These are phyloP conservation scores for Cheumatopsyche charites DNA, from an alignment of 1,140 invertebrate genomes.

Conservation along the genomic window DNA sequence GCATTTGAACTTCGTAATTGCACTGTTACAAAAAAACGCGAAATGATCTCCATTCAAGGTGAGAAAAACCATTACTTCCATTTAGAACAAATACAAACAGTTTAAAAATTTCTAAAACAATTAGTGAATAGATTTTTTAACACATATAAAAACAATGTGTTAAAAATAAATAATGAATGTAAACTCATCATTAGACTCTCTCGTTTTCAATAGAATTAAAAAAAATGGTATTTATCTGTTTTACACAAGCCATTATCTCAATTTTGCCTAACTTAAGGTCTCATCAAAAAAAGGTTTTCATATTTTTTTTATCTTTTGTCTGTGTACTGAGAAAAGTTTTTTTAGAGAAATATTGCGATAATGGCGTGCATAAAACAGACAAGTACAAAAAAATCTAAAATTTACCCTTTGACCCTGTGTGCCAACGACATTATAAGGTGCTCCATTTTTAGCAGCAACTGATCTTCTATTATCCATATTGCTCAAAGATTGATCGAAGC, in stretches of 20 bases:
- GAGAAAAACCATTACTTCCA: too few species aligned
- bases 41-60: slow-evolving; percentile 8
- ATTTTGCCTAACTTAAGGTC: too few species aligned
- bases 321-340: too few species aligned
- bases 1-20: too few species aligned
- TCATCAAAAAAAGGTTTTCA: too few species aligned
- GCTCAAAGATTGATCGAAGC: slow-evolving; percentile 78
- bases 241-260: too few species aligned
- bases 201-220: too few species aligned
- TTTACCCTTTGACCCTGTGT: slow-evolving; percentile 54
- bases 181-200: slow-evolving; percentile 4
- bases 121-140: neutral
- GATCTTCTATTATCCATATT: slow-evolving; percentile 76
- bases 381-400: neutral
- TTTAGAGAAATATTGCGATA: too few species aligned
- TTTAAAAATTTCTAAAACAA: slow-evolving; percentile 14
- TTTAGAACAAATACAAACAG: neutral
- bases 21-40: too few species aligned
- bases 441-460: slow-evolving; percentile 62
- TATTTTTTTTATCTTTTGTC: too few species aligned
- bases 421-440: slow-evolving; percentile 52
- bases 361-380: neutral
- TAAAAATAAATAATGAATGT: neutral
- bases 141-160: neutral
- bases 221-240: too few species aligned